phyloP scores from a whole-genome alignment of 2,888 invertebrate species.

The Byasa hedistus region DNA sequence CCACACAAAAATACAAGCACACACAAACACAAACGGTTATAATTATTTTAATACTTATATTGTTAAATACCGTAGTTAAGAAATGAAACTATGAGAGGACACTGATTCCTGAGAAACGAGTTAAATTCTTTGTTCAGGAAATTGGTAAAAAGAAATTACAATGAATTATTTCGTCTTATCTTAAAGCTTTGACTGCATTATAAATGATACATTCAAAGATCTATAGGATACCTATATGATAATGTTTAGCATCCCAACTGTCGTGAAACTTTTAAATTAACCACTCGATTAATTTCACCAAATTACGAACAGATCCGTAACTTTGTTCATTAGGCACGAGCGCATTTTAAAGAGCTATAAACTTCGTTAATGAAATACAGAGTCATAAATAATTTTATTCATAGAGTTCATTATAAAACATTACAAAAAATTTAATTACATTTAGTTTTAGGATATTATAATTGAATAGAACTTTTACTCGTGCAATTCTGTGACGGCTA shows the following conservation, averaged over 20 bases:
- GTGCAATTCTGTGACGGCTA: background rate
- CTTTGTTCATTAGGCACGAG: conserved; percentile 17
- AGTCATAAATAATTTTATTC: background rate
- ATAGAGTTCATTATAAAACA: background rate
- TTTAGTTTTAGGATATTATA: background rate
- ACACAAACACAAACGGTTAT: too few species aligned
- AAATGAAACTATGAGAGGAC: too few species aligned
- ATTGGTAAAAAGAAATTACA: too few species aligned
- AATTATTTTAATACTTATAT: too few species aligned
- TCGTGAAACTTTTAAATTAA: conserved; percentile 19
- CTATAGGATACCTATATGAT: background rate
- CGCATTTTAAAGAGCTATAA: conserved; percentile 13
- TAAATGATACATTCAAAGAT: background rate
- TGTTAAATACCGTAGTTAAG: too few species aligned
- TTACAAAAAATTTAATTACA: background rate
- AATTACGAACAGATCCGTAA: conserved; percentile 9
- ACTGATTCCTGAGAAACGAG: too few species aligned
- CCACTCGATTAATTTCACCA: conserved; percentile 16
- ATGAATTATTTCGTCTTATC: too few species aligned
- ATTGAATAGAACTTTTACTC: background rate
- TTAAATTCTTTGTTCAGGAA: too few species aligned
- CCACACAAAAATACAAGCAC: too few species aligned
- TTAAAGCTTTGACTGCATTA: background rate
- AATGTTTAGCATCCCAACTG: conserved; percentile 7
- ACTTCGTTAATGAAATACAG: background rate